These are phyloP conservation scores for Thalassophryne amazonica DNA, from an alignment of 2,797 vertebrate genomes.

Conservation along the genomic window DNA sequence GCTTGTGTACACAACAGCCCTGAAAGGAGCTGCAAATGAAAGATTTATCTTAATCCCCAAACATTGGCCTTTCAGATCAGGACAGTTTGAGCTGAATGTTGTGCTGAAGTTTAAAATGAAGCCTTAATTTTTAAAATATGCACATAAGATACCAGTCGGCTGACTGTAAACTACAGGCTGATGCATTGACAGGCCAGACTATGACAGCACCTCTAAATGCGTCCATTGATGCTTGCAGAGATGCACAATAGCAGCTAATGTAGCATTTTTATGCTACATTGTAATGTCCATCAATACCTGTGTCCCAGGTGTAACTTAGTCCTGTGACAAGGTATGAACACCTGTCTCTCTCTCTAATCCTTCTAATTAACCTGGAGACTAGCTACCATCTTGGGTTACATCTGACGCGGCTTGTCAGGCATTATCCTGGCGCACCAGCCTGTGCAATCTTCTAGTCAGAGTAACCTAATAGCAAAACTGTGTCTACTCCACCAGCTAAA, in stretches of 20 bases:
- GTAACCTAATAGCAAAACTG: conserved; percentile 65
- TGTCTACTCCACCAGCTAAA: conserved; percentile 35
- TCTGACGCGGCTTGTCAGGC: conserved; percentile 41
- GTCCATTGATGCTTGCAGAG: conserved; percentile 1
- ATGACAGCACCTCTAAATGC: conserved; percentile 27
- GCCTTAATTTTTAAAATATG: conserved; percentile 25
- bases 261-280: conserved; percentile 46
- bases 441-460: conserved; percentile 72
- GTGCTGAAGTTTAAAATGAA: conserved; percentile 7
- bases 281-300: conserved; percentile 44
- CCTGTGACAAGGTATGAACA: conserved; percentile 57
- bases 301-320: conserved; percentile 56
- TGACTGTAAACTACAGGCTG: conserved; percentile 5
- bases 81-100: conserved; percentile 36
- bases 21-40: conserved; percentile 65
- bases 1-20: conserved; percentile 59
- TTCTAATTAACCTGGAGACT: conserved; percentile 71
- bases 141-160: conserved; percentile 9
- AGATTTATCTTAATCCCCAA: conserved; percentile 70
- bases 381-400: conserved; percentile 66
- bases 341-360: conserved; percentile 76
- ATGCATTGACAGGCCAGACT: conserved; percentile 16
- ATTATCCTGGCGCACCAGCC: conserved; percentile 65
- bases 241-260: conserved; percentile 50
- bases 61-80: conserved; percentile 59